Conservation (phyloP, 2,888 invertebrate species). For the Agrotis clavis region DNA sequence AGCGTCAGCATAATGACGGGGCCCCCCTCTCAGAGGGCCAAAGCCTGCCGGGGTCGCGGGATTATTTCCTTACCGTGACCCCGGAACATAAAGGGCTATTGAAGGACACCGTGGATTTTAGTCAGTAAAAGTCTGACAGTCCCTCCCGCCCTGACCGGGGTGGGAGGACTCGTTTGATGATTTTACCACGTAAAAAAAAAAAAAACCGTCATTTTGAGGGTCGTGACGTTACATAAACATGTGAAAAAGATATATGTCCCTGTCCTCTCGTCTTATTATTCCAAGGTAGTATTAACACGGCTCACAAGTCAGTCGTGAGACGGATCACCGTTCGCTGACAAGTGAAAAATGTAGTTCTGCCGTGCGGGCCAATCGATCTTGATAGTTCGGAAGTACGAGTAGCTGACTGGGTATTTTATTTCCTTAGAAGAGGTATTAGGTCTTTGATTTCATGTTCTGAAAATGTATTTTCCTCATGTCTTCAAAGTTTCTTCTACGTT, state of each 20-base stretch:
- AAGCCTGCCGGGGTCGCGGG: too few species aligned
- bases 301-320: conserved; percentile 33
- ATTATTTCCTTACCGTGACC: too few species aligned
- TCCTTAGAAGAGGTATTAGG: not conserved
- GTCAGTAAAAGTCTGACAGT: too few species aligned
- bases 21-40: too few species aligned
- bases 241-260: conserved; percentile 9
- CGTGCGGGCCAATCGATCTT: conserved; percentile 26
- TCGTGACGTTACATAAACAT: not conserved
- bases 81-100: too few species aligned
- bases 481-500: too few species aligned
- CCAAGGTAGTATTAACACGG: conserved; percentile 8
- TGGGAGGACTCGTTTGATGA: too few species aligned
- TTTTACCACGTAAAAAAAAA: too few species aligned
- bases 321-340: conserved; percentile 32
- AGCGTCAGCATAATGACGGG: too few species aligned
- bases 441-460: not conserved
- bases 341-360: conserved; percentile 34
- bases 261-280: conserved; percentile 23
- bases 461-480: not conserved
- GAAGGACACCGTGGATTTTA: too few species aligned
- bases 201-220: not conserved
- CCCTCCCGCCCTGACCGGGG: too few species aligned
- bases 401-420: not conserved
- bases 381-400: conserved; percentile 27